Conservation (phyloP, 2,113 vertebrate species). For the Bambusicola thoracicus region DNA sequence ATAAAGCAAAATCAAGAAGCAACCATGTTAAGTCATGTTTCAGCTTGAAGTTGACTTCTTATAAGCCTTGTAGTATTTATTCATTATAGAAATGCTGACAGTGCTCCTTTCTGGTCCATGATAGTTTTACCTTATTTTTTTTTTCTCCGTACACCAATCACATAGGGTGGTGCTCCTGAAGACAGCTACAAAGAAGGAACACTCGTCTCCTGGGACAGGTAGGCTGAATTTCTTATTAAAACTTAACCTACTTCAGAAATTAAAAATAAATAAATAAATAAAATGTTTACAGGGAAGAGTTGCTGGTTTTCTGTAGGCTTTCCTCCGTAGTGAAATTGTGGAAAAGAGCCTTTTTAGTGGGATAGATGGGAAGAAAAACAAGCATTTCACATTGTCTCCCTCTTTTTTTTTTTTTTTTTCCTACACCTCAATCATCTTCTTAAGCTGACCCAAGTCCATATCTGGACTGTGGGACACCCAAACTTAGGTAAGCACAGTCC, state of each 20-base stretch:
- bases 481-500: not conserved
- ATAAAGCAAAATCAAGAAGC: not conserved
- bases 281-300: not conserved
- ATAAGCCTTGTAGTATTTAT: not conserved
- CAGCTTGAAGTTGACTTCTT: not conserved
- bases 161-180: conserved; percentile 86
- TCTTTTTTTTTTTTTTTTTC: not conserved
- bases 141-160: not conserved
- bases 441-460: not conserved
- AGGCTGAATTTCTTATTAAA: conserved; percentile 16
- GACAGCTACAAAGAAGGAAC: conserved; percentile 82
- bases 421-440: not conserved
- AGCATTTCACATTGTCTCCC: not conserved
- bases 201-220: conserved; percentile 85
- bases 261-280: not conserved
- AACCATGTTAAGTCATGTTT: not conserved
- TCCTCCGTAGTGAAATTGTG: not conserved
- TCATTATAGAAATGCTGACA: not conserved
- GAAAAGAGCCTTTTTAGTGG: not conserved
- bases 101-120: not conserved
- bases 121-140: conserved; percentile 44
- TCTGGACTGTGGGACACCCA: not conserved
- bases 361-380: not conserved
- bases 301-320: not conserved
- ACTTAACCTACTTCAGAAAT: not conserved